Conservation (phyloP, 2,888 invertebrate genomes). For the Ophion obscuratus region DNA sequence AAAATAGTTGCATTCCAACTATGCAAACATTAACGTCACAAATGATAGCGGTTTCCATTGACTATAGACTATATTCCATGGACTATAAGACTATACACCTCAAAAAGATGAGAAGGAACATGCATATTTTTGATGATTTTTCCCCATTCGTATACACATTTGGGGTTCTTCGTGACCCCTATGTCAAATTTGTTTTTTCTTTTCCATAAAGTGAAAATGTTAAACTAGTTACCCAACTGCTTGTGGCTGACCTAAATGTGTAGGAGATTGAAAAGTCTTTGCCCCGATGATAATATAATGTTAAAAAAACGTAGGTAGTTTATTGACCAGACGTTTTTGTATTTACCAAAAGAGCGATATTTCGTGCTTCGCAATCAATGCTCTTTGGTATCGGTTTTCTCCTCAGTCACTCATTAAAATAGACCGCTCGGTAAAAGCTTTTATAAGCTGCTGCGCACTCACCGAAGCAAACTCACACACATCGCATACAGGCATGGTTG, state of each 20-base stretch:
- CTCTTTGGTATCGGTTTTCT: neutral
- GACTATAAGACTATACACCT: too few relatives aligned
- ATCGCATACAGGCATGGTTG: neutral
- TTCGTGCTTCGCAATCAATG: neutral
- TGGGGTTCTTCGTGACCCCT: neutral
- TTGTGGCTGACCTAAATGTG: neutral
- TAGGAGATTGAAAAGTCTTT: neutral
- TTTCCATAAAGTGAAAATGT: neutral
- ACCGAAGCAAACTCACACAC: neutral
- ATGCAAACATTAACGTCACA: too few relatives aligned
- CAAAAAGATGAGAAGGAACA: too few relatives aligned
- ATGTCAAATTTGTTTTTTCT: neutral
- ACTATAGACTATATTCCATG: too few relatives aligned
- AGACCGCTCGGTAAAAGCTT: neutral
- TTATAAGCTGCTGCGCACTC: neutral
- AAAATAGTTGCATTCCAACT: too few relatives aligned
- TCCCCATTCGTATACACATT: neutral
- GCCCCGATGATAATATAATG: too few relatives aligned
- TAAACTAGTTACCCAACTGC: too few relatives aligned
- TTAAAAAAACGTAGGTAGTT: too few relatives aligned
- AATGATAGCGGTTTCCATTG: too few relatives aligned
- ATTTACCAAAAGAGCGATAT: neutral
- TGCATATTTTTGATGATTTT: too few relatives aligned
- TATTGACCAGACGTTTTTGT: neutral
- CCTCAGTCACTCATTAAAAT: neutral